Evolutionary conservation across 1,140 invertebrate genomes (phyloP), one percentile per base, ranked within the genome.

Genomic region (Zaprionus taronus): DNA sequence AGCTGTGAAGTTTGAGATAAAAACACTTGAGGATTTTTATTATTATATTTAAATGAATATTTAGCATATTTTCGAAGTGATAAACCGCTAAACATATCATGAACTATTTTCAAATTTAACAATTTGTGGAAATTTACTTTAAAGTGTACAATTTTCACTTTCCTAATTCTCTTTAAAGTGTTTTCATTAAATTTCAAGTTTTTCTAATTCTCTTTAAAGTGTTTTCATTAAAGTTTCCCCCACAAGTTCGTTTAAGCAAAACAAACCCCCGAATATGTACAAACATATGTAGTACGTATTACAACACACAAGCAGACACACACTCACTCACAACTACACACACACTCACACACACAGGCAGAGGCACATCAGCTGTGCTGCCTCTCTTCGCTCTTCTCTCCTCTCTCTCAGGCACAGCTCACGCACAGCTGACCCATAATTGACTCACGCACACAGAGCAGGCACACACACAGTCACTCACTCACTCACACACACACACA

Each of bases 341-440:
- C 17, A 17, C 14, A 17, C 15, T 20, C 20, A 44, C 15, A 22
- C 61, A 64, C 31, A 49, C 53, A 36, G 7, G 2, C 26, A 44
- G 17, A n/a, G 22, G 51, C 44, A 65, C 41, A 67, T 73, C 75
- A 77, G 75, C 75, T 77, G 75, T 24, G 31, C 69, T 66, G 51
- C 49, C 60, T 55, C 60, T 67, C 47, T 58, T 44, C 14, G 31
- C 38, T 60, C 56, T 74, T 58, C 62, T 34, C 47, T 49, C 31
- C 41, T 61, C 22, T 67, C 67, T 57, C 75, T 66, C 72, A 58
- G 47, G 53, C 80, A 74, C 80, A 80, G 57, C 80, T 80, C 84
- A 89, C 78, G 84, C 85, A 90, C 86, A 89, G 85, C 85, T 89
- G 85, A 89, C 85, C 85, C 85, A 89, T 85, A 89, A 89, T 85